Evolutionary conservation across 1,140 invertebrate species (phyloP), one percentile per base, ranked within the genome.

Genomic region (Trypoxylus dichotomus): DNA sequence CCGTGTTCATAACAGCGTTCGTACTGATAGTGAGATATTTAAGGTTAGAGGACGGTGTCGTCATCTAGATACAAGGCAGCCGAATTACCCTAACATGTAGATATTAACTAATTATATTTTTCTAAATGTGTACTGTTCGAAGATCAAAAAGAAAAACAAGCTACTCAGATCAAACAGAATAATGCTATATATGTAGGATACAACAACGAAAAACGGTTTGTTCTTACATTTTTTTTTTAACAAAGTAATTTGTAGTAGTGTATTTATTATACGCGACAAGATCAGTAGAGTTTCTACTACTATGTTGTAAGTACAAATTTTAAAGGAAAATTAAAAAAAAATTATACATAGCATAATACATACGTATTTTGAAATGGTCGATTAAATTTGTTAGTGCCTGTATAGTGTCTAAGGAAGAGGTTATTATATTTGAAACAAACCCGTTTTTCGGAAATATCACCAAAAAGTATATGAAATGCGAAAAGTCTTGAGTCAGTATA

Each of bases 1-100:
- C 81, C 10, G 73, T 84, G 21, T n/a, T 82, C 13, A 37, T 81
- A n/a, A 81, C 83, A 41, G 81, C 81, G 74, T 80, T 87, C 11
- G 41, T 87, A 41, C 73, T 88, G 27, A 71, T 84, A 11, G 79
- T 84, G 3, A 84, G 85, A 80, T 83, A 86, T 77, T 83, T 87
- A 21, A 80, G 79, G 78, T 81, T 83, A 77, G 83, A 85, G 75
- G 81, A 86, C 24, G 75, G 60, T 25, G 60, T 78, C 54, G 75
- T 78, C 25, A 79, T 79, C 75, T 79, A 78, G 73, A 24, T 5
- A 76, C 60, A 76, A 76, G n/a, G 24, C 73, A 78, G 77, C 73
- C 11, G 27, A 74, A 1, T 47, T 24, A 47, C 27, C 32, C 13
- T 41, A 32, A 21, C n/a, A 54, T 21, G 54, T 78, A 78, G 54